Base-by-base conservation (phyloP, 2,797 vertebrate genomes). In the Sebastes cheni region DNA sequence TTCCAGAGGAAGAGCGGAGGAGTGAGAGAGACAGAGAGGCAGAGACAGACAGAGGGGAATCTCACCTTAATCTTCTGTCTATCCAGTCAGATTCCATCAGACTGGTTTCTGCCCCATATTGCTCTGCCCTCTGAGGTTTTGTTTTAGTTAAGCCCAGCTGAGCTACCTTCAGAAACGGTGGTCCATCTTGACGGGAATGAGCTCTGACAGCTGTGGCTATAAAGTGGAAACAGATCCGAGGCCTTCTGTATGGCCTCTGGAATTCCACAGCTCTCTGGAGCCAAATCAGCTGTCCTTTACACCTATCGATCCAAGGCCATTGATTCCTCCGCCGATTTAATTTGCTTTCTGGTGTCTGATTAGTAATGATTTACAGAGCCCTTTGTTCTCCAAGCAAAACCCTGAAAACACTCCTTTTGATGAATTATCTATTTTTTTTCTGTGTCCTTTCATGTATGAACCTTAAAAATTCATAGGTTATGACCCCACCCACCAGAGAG, bases 221-320 rank as follows among this genome's bases (percentile, higher is more conserved):
- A 88, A 88, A 91, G 90, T 89, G 90, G 91, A 96, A 94, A 92
- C 88, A 84, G 91, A 95, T 93, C 91, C 20, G 69, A 80, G 76
- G 85, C 72, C 79, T 85, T 89, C 77, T 85, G 87, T 87, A 81
- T 74, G 86, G 90, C 88, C 86, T 89, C 85, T 92, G 88, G 91
- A 93, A 93, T 94, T 92, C 93, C 91, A 85, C 77, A 55, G 83
- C 80, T 92, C 93, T 92, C 90, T 52, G 72, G 86, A 89, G 89
- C 83, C 90, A 89, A 93, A 94, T 94, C 91, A 87, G 79, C 89
- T 91, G 93, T 95, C 93, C 91, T 92, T 93, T 94, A 89, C 89
- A 90, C 90, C 64, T 55, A 95, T 96, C 78, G 91, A 95, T 95
- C 88, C 54, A 46, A 82, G 83, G 22, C 75, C 86, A 94, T 95